Conservation (phyloP, 2,888 invertebrate species). For the Apotomis betuletana region DNA sequence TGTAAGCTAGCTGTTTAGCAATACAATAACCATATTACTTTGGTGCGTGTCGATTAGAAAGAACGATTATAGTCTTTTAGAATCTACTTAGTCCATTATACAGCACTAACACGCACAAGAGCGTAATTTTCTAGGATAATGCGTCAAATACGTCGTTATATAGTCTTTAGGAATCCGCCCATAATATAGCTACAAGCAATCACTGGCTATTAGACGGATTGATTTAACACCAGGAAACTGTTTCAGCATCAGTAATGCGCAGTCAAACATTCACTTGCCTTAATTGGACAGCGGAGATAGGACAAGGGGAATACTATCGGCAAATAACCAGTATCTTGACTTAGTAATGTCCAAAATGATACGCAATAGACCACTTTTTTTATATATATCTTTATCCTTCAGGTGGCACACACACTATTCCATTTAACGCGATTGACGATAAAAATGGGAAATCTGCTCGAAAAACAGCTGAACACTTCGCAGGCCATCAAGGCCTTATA, state of each 20-base stretch:
- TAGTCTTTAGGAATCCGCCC: conserved; percentile 47
- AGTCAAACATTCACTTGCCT: conserved; percentile 58
- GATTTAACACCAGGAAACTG: conserved; percentile 66
- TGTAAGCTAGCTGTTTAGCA: neutral
- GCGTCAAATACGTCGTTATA: neutral
- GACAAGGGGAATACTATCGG: conserved; percentile 36
- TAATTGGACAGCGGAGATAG: conserved; percentile 50
- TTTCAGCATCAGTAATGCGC: conserved; percentile 57
- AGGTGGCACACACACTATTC: neutral
- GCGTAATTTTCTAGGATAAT: neutral
- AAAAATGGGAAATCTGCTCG: too few relatives aligned
- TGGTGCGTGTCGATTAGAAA: conserved; percentile 31
- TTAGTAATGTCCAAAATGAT: neutral
- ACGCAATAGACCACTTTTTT: neutral
- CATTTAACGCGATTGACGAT: too few relatives aligned
- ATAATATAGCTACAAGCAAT: conserved; percentile 58
- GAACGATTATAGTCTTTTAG: conserved; percentile 29
- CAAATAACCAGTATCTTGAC: neutral
- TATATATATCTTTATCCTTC: neutral
- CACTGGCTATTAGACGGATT: conserved; percentile 56
- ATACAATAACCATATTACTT: neutral
- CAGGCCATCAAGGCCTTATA: too few relatives aligned
- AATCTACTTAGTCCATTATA: neutral
- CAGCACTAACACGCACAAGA: neutral
- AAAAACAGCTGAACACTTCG: too few relatives aligned